Evolutionary conservation across 2,888 invertebrate genomes (phyloP).

Genomic region (Troides oblongomaculatus): DNA sequence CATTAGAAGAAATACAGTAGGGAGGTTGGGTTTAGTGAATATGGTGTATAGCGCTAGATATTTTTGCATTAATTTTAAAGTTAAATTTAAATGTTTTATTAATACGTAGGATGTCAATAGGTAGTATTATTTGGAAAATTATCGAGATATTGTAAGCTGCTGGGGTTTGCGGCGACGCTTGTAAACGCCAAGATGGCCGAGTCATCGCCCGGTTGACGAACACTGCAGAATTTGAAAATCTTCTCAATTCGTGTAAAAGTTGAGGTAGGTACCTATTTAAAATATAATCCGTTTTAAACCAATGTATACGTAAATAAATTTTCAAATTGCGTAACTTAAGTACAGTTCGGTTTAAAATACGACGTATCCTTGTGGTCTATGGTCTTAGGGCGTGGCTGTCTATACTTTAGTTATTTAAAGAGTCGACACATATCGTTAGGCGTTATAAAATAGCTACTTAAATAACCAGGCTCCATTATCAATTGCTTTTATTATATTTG

Average conservation of each 20-base stretch:
- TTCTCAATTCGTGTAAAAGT: constrained; percentile 13
- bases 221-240: constrained; percentile 17
- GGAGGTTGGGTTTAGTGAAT: constrained; percentile 44
- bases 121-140: constrained; percentile 3
- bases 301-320: not conserved
- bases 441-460: not conserved
- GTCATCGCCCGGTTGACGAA: constrained; percentile 62
- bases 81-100: constrained; percentile 1
- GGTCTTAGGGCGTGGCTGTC: constrained; percentile 17
- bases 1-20: constrained; percentile 50
- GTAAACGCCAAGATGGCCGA: constrained; percentile 59
- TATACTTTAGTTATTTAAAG: not conserved
- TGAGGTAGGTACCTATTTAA: constrained; percentile 34
- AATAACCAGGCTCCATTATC: no score
- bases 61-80: constrained; percentile 37
- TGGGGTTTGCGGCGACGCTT: constrained; percentile 41
- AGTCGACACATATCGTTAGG: not conserved
- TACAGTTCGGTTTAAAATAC: constrained; percentile 4
- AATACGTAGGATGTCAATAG: constrained; percentile 13
- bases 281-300: constrained; percentile 30
- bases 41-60: constrained; percentile 20
- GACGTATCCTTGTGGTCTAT: constrained; percentile 25
- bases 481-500: no score
- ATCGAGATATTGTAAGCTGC: constrained; percentile 16
- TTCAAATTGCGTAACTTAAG: constrained; percentile 6